phyloP scores from a whole-genome alignment of 2,888 invertebrate species.

The Allolobophora icterica region DNA sequence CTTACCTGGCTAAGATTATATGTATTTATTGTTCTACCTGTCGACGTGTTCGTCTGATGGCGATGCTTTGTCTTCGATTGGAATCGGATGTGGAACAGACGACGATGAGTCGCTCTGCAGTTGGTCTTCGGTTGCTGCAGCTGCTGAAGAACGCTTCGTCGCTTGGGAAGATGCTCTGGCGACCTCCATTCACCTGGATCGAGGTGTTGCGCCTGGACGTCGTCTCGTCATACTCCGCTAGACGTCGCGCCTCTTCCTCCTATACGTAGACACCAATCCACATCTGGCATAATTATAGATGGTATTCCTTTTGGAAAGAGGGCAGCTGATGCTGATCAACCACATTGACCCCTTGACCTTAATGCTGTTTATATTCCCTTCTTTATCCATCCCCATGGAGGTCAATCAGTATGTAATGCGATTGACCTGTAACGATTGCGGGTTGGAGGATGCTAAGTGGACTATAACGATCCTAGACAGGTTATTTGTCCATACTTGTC shows the following conservation, averaged over 20 bases:
- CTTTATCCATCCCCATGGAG: too few species aligned
- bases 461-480: too few species aligned
- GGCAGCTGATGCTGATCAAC: too few species aligned
- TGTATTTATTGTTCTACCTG: neutral
- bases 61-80: slow-evolving; percentile 21
- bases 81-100: slow-evolving; percentile 19
- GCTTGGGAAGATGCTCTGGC: neutral
- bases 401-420: too few species aligned
- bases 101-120: neutral
- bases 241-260: slow-evolving; percentile 19
- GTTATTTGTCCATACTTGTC: too few species aligned
- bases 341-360: too few species aligned
- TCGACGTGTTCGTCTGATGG: neutral
- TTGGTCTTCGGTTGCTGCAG: neutral
- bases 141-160: neutral
- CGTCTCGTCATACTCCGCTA: neutral
- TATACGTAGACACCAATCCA: neutral
- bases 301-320: too few species aligned
- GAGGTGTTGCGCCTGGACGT: neutral
- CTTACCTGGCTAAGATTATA: neutral
- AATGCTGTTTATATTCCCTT: too few species aligned
- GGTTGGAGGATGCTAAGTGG: too few species aligned
- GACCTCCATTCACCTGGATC: neutral
- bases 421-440: too few species aligned
- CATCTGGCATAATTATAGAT: neutral